Base-by-base conservation (phyloP, 2,113 vertebrate species). In the Hippocampus abdominalis region DNA sequence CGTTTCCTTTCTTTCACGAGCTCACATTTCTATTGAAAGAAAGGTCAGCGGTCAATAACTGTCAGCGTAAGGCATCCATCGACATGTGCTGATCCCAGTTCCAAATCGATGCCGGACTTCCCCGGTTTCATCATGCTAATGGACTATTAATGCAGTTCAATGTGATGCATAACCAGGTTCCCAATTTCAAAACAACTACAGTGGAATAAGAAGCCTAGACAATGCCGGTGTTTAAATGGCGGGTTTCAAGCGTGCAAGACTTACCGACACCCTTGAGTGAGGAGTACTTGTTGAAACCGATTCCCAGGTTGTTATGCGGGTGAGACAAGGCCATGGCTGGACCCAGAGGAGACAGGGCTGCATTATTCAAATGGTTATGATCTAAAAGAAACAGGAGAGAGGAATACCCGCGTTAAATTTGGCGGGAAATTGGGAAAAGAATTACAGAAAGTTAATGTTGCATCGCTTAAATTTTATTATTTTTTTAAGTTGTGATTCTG, bases 231-330 rank as follows among this genome's bases (percentile, higher is more conserved):
- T 20, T 32, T 32, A 18, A 60, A 29, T 60, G 11, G 7, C 57
- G 32, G 32, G 4, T 32, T 32, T 32, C 32, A 1, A 32, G 32
- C 32, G 32, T 36, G 70, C 36, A 42, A 59, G 25, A 76, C 91
- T 90, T 82, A 93, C 92, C 91, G 49, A 89, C 75, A 32, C 87
- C 85, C 84, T 93, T 93, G 46, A 93, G 90, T 13, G 91, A 90
- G 11, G 90, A 84, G 80, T 92, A 92, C 72, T 93, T 93, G 86
- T 91, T 92, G 83, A 91, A 93, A 56, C 86, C 89, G 18, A 91
- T 89, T 67, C 89, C 89, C 80, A 93, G 83, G 87, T 92, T 92
- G 87, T 92, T 93, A 64, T 93, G 91, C 62, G 92, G 92, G 83
- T 93, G 92, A 68, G 91, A 90, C 74, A 93, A 79, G 27, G 90